These are phyloP conservation scores for Serilophus lunatus DNA, from an alignment of 2,113 vertebrate species.

Conservation along the genomic window DNA sequence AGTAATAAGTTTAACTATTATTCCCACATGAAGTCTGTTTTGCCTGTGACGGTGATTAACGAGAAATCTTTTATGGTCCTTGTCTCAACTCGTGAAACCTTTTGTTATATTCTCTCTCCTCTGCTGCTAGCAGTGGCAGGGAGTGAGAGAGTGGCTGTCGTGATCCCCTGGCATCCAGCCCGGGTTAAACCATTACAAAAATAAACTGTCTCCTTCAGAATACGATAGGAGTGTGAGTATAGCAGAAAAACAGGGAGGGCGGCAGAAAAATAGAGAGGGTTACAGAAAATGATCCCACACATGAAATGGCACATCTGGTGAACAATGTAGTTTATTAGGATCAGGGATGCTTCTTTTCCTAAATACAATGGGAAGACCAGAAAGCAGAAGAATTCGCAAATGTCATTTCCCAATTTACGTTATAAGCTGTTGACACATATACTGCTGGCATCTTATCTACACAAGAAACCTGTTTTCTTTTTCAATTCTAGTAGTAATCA, in stretches of 20 bases:
- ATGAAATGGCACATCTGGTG: not conserved
- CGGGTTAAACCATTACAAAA: too few species aligned
- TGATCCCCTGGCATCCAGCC: too few species aligned
- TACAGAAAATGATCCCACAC: not conserved
- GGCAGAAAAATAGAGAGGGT: too few species aligned
- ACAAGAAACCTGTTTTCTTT: accelerated
- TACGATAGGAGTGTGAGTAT: not conserved
- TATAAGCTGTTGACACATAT: not conserved
- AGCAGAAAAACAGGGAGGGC: not conserved
- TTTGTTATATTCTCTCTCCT: too few species aligned
- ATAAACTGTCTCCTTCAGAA: not conserved
- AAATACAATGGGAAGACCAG: not conserved
- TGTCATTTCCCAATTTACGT: not conserved
- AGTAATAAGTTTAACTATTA: too few species aligned
- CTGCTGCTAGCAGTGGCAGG: too few species aligned
- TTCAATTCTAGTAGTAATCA: not conserved
- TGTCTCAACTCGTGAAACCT: too few species aligned
- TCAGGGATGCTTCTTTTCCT: not conserved
- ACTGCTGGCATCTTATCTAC: not conserved
- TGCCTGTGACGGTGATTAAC: too few species aligned
- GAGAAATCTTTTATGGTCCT: too few species aligned
- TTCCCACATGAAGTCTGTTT: too few species aligned
- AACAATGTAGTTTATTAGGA: not conserved
- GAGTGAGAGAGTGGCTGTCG: too few species aligned
- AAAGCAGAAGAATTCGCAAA: not conserved